Percentiles rank a stretch among this genome's conserved stretches.
These are phyloP conservation scores for Liopterus haemorrhoidalis DNA, from an alignment of 2,888 invertebrate species.

Conservation along the genomic window DNA sequence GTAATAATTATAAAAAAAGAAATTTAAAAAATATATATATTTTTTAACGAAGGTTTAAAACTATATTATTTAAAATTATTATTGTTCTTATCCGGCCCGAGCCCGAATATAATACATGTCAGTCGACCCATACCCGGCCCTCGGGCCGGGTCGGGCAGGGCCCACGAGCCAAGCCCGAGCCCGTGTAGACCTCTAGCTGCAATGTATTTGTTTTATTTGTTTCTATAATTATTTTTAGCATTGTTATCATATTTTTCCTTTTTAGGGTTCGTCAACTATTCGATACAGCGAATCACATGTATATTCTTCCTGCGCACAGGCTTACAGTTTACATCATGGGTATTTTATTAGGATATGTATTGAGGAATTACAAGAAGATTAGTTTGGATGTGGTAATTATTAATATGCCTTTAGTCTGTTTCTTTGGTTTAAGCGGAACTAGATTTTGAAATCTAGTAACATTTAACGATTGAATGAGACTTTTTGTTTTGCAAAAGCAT, in stretches of 20 bases:
- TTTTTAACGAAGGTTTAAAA: too few species aligned
- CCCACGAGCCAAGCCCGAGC: too few species aligned
- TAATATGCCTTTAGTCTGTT: neutral
- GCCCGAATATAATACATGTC: too few species aligned
- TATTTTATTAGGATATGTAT: slow-evolving; percentile 54
- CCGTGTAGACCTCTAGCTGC: too few species aligned
- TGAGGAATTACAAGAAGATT: slow-evolving; percentile 47
- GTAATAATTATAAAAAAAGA: too few species aligned
- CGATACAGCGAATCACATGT: slow-evolving; percentile 63
- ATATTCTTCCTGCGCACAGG: slow-evolving; percentile 60
- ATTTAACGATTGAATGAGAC: neutral
- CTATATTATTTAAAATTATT: slow-evolving; percentile 6
- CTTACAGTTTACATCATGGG: slow-evolving; percentile 65
- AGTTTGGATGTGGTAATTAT: slow-evolving; percentile 48
- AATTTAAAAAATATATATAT: too few species aligned
- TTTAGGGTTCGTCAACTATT: slow-evolving; percentile 58
- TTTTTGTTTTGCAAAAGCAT: neutral
- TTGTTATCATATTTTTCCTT: slow-evolving; percentile 28
- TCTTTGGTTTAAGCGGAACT: neutral
- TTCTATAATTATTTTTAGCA: slow-evolving; percentile 6
- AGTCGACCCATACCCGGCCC: too few species aligned
- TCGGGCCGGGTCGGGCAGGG: too few species aligned
- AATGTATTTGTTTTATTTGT: too few species aligned
- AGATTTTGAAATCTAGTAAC: neutral
- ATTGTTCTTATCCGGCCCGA: too few species aligned